Conservation (phyloP, 2,888 invertebrate species). For the Acanthosepion esculentum region DNA sequence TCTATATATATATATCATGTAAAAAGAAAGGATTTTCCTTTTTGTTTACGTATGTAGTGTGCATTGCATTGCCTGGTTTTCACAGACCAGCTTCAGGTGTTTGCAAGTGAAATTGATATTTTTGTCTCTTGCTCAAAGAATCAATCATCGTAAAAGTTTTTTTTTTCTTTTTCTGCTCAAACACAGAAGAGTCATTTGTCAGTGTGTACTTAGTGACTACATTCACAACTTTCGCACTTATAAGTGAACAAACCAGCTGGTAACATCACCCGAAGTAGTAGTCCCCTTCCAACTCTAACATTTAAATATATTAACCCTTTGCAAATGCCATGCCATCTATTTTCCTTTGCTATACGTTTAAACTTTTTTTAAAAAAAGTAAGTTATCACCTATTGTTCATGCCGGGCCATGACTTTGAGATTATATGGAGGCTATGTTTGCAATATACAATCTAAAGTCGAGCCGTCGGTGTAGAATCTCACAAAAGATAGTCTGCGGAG, state of each 20-base stretch:
- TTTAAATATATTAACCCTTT: neutral
- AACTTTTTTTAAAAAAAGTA: neutral
- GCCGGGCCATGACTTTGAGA: neutral
- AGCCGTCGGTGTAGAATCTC: no score
- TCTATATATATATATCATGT: no score
- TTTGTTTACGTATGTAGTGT: no score
- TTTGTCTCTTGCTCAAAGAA: neutral
- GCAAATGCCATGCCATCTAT: neutral
- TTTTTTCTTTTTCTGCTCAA: neutral
- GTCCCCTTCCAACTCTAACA: neutral
- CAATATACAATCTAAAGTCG: neutral
- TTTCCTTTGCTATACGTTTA: neutral
- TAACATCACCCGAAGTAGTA: neutral
- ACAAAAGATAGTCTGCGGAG: neutral
- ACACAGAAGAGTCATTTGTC: neutral
- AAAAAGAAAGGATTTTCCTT: no score
- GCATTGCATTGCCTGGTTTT: neutral
- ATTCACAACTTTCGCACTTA: neutral
- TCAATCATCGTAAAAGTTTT: neutral
- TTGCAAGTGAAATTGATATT: neutral
- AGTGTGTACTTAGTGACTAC: neutral
- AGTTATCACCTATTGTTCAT: neutral
- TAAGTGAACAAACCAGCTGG: neutral
- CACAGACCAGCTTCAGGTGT: neutral
- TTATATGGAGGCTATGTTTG: neutral